Base-by-base conservation (phyloP, 2,797 vertebrate genomes). In the Rhabdophis nuchalis region DNA sequence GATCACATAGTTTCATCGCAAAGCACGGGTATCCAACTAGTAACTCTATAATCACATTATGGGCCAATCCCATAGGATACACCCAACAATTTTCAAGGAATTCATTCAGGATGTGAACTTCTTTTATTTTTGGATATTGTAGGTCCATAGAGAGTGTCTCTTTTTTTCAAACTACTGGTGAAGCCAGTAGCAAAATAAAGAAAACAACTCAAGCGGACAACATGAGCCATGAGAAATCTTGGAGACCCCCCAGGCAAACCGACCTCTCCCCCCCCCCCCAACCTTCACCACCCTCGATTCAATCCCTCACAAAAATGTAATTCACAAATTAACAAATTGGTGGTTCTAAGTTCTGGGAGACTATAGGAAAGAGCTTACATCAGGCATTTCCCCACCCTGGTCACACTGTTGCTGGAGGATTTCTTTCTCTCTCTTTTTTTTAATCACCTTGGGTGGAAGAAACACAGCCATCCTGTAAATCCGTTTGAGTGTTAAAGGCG, bases 31-130 rank as follows among this genome's bases (percentile, higher is more conserved):
- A 50, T 5, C 46, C 46, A 50, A 6, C 46, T 50, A 50, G 46
- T 50, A n/a, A 77, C 41, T 82, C 87, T 86, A 90, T 90, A 72
- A 90, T 53, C 77, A 64, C 53, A 60, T n/a, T 90, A 41, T 29
- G 46, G 41, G 52, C 50, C 6, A 36, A 72, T 36, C 6, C 64
- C n/a, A 6, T 13, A 64, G 29, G 29, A 64, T 9, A 64, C 4
- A 64, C 12, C 61, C 29, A 13, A 14, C n/a, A 72, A 2, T 2
- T 18, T 72, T 46, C 9, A 46, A 12, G 72, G 20, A 25, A 82
- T 5, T 9, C 72, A 46, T 82, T 9, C 36, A 4, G 20, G 36
- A 82, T 23, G 10, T 20, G 9, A 23, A 20, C 1, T 82, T 82
- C 72, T 82, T 82, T 46, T 11, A 82, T 41, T 82, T 82, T 82